phyloP scores from a whole-genome alignment of 2,888 invertebrate species.

The Melipona beecheii region DNA sequence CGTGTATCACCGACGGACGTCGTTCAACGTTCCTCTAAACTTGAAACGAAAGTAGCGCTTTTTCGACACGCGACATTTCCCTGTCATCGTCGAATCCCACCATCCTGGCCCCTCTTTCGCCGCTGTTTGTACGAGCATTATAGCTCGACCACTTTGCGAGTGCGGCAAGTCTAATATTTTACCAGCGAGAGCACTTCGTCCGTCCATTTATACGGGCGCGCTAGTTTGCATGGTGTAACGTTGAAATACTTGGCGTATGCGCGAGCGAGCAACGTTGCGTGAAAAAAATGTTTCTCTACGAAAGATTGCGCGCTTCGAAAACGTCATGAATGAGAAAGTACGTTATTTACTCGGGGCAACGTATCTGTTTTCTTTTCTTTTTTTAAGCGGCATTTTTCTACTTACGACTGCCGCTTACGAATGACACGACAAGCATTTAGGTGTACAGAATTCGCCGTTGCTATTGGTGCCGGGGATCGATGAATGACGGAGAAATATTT shows the following conservation, averaged over 20 bases:
- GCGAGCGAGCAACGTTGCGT: background rate
- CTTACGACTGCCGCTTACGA: slow-evolving; percentile 5
- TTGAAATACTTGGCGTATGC: slow-evolving; percentile 12
- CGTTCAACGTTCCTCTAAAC: too few relatives aligned
- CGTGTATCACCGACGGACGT: too few relatives aligned
- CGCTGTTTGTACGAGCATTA: slow-evolving; percentile 5
- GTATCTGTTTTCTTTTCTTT: background rate
- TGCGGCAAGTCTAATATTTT: slow-evolving; percentile 48
- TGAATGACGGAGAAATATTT: background rate
- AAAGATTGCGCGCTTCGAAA: slow-evolving; percentile 32
- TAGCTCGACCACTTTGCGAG: slow-evolving; percentile 27
- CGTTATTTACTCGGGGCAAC: background rate
- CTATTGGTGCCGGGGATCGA: background rate
- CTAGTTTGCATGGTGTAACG: slow-evolving; percentile 15
- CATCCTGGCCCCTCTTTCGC: background rate
- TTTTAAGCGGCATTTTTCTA: background rate
- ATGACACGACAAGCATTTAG: background rate
- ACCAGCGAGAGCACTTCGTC: slow-evolving; percentile 38
- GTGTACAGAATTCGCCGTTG: background rate
- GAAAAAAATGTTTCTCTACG: background rate
- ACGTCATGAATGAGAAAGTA: slow-evolving; percentile 3
- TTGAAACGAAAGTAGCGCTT: slow-evolving; percentile 33
- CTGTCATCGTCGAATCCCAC: slow-evolving; percentile 27
- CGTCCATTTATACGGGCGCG: slow-evolving; percentile 25
- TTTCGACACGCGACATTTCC: slow-evolving; percentile 10